Base-by-base conservation (phyloP, 2,888 invertebrate species). In the Tachina grossa region DNA sequence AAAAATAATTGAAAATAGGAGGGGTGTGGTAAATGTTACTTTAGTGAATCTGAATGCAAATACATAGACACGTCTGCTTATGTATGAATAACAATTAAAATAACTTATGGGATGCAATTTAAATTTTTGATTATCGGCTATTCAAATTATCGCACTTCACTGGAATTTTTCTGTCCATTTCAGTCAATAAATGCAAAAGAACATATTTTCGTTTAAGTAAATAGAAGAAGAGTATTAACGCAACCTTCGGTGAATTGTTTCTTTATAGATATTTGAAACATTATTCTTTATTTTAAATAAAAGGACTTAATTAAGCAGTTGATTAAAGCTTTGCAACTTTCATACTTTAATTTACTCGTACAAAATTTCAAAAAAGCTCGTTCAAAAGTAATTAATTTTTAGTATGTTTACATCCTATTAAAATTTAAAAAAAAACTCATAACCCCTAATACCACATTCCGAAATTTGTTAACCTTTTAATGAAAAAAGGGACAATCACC, bases 401-500 rank as follows among this genome's bases (percentile, higher is more conserved):
- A 9, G 4, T 43, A 61, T 39, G 63, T 16, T 45, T 43, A 47
- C 45, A 63, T 39, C 16, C 51, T 5, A 16, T 22, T 43, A 10
- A 59, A 61, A 59, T 47, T 2, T 11, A 72, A 65, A 72, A 80
- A 65, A 66, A 66, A 16, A 66, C 71, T 16, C 43, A 57, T 68
- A 69, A 83, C 43, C 57, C 57, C 39, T 57, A 14, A 22, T 63
- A 19, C 53, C 75, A 63, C 49, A 14, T 57, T 61, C 71, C 55
- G 19, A 41, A 75, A 77, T 51, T 72, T 66, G 9, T 74, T 66
- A 51, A 22, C 43, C 43, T 74, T 43, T 79, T 55, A 53, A 5
- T 57, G 47, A 39, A 49, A 80, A 57, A 55, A 47, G 39, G 39
- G 10, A 72, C 69, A 82, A 81, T 65, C 63, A 77, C 81, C 55